phyloP scores from a whole-genome alignment of 2,888 invertebrate genomes.

The Sphinx pinastri region DNA sequence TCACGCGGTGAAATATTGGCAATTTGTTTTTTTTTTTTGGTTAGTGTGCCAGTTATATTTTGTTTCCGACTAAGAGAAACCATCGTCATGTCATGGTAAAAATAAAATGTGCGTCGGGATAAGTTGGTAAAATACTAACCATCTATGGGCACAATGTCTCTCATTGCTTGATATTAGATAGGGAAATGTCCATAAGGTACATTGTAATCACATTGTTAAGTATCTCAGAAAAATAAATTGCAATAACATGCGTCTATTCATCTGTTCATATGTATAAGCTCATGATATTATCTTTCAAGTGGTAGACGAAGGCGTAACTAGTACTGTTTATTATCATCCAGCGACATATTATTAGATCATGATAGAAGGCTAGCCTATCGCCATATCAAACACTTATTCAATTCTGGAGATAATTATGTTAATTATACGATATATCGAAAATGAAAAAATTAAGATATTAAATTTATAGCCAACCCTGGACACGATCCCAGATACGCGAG shows the following conservation, averaged over 20 bases:
- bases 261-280: no score
- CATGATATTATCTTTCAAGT: no score
- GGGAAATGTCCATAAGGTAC: neutral
- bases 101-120: no score
- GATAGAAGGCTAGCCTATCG: no score
- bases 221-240: no score
- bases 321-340: no score
- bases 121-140: neutral
- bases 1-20: neutral
- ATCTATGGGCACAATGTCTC: neutral
- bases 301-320: no score
- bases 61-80: neutral
- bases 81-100: neutral
- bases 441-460: neutral
- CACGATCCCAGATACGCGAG: slow-evolving; percentile 53
- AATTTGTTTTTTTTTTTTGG: neutral
- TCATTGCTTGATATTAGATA: neutral
- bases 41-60: neutral
- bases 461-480: slow-evolving; percentile 21
- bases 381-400: no score
- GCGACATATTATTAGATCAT: no score
- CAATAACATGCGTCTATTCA: no score
- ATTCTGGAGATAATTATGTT: no score
- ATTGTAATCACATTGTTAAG: no score
- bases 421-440: neutral